Conservation (phyloP, 2,113 vertebrate species). For the Scomber japonicus region DNA sequence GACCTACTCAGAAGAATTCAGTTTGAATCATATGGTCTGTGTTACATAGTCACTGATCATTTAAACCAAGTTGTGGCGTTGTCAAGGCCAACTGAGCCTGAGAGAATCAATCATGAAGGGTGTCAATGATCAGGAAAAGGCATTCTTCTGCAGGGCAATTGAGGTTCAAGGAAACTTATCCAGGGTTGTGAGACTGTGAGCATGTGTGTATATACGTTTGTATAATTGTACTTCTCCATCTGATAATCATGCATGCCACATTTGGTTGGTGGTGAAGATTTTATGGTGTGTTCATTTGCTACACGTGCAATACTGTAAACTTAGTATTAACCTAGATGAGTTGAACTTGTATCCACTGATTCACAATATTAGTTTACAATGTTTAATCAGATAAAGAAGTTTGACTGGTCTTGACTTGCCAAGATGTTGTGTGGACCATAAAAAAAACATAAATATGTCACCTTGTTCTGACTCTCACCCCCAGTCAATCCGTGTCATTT, state of each 20-base stretch:
- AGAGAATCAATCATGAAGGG: conserved; percentile 13
- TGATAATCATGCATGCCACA: no score
- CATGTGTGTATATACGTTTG: not conserved
- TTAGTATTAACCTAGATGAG: not conserved
- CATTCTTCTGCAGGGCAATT: not conserved
- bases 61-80: not conserved
- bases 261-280: no score
- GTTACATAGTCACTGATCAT: not conserved
- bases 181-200: not conserved
- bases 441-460: not conserved
- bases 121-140: conserved; percentile 3
- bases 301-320: no score
- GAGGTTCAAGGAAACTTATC: conserved; percentile 18
- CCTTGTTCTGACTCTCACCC: not conserved
- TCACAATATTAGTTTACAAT: no score
- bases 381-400: not conserved
- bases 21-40: not conserved
- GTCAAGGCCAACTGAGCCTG: not conserved
- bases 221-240: no score
- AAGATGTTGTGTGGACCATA: not conserved
- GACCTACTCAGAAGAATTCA: not conserved
- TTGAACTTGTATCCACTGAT: not conserved
- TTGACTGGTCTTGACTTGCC: not conserved
- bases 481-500: not conserved
- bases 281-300: no score